Evolutionary conservation across 2,888 invertebrate species (phyloP), one percentile per base, ranked within the genome.

Genomic region (Xestia xanthographa): DNA sequence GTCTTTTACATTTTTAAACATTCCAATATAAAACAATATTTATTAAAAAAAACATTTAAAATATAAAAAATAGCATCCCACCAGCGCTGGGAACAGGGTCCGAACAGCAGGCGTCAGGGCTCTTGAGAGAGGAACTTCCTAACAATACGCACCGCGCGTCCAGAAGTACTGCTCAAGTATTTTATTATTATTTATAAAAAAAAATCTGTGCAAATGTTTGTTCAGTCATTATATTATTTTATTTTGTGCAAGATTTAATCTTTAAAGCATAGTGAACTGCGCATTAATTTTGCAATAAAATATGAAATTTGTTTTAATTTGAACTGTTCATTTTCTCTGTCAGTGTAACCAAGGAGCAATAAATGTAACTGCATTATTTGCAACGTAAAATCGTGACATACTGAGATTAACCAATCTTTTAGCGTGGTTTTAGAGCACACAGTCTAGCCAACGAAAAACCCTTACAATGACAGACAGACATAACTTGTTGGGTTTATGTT

Each of bases 401-500:
- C 9, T 12, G 6, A 45, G n/a, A n/a, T 12, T 43, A 43, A 1
- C 43, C 22, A 72, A 72, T 53, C 74, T 74, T 72, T 74, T 74
- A 53, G 74, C n/a, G n/a, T 53, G 29, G 53, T 74, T 43, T 43
- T 43, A 20, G 20, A 73, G 53, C n/a, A 41, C 34, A 26, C 41
- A 20, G 74, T 34, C 72, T 56, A 74, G 53, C 74, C 53, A 9
- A 20, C 50, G 14, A 56, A 56, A 56, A 53, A 20, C 50, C 12
- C 8, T 74, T 53, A 17, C 29, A 43, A 14, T 74, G 53, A n/a
- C 20, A 72, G 41, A 43, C 14, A 20, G 14, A 29, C 29, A n/a
- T 74, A 74, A 72, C 11, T 72, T 74, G 72, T 75, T 74, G 53
- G 74, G 20, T 72, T 72, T 74, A 72, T 14, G 75, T 43, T 34